Evolutionary conservation across 2,888 invertebrate genomes (phyloP).

Genomic region (Syrphus vitripennis): DNA sequence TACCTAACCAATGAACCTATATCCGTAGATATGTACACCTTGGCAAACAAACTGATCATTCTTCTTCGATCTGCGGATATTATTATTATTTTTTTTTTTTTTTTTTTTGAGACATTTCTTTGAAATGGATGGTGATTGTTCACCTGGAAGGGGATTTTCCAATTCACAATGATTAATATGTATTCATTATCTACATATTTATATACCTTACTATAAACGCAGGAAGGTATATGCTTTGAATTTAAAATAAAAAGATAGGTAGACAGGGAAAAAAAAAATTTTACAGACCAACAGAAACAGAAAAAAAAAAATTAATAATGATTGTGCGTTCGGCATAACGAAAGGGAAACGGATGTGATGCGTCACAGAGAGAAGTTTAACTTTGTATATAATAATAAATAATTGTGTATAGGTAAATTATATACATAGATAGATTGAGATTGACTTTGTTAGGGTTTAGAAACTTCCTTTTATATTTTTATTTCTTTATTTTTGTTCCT

Average conservation of each 20-base stretch:
- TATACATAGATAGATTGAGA: not conserved
- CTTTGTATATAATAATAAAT: not conserved
- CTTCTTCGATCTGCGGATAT: constrained; percentile 8
- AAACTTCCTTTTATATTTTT: constrained; percentile 11
- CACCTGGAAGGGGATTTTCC: constrained; percentile 42
- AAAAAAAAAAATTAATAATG: constrained; percentile 1
- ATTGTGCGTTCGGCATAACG: constrained; percentile 51
- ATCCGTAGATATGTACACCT: not conserved
- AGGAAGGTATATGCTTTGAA: not conserved
- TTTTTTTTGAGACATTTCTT: constrained; percentile 26
- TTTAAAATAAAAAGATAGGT: not conserved
- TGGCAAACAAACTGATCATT: constrained; percentile 1
- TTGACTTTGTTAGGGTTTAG: not conserved
- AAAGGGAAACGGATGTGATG: constrained; percentile 66
- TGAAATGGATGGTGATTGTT: constrained; percentile 19
- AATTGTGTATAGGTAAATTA: not conserved
- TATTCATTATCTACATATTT: not conserved
- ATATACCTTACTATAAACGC: not conserved
- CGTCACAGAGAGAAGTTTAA: constrained; percentile 36
- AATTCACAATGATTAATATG: constrained; percentile 23
- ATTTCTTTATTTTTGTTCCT: constrained; percentile 14
- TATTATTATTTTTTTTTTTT: no score
- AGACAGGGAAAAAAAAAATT: not conserved
- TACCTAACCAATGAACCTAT: no score
- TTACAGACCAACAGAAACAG: not conserved